Evolutionary conservation across 2,888 invertebrate genomes (phyloP), one percentile per base, ranked within the genome.

Genomic region (Ecliptopera silaceata): DNA sequence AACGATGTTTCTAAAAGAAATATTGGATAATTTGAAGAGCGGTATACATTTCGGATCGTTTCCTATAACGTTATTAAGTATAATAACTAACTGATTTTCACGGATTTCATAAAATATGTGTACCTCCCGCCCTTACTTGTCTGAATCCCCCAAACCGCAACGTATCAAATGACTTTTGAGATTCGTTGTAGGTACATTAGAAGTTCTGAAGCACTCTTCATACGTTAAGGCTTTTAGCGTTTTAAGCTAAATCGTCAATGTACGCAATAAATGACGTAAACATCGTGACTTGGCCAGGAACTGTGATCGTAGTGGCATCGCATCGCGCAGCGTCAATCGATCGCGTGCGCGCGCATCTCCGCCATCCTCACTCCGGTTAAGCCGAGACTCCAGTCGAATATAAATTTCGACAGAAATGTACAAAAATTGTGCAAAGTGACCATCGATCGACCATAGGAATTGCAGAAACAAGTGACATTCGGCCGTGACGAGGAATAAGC

Each of bases 231-330:
- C 69, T 69, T 70, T 73, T 72, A 71, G 68, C 71, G 67, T 72
- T 75, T 69, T 63, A 72, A 78, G 74, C 75, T 64, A 68, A 75
- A 74, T 80, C 79, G 76, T 84, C 86, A 84, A 86, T 88, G 88
- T 89, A 88, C 88, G 89, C 88, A 88, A 80, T 77, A 78, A 77
- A 82, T 89, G 89, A 89, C 88, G 89, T 88, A 88, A 88, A 89
- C 82, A 78, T 81, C 79, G 79, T 73, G 77, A 76, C 77, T 82
- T 79, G 72, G 79, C 78, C 75, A 79, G 80, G 78, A 80, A 78
- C 79, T 72, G 72, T 76, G 65, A 54, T 74, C 76, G 74, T 72
- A 71, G 72, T 77, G 75, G 74, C 74, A 75, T 78, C 76, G 78
- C 80, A 80, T 77, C 81, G 83, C 88, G 89, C 90, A 88, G 82